Conservation (phyloP, 2,113 vertebrate species). For the Pampusana beccarii region DNA sequence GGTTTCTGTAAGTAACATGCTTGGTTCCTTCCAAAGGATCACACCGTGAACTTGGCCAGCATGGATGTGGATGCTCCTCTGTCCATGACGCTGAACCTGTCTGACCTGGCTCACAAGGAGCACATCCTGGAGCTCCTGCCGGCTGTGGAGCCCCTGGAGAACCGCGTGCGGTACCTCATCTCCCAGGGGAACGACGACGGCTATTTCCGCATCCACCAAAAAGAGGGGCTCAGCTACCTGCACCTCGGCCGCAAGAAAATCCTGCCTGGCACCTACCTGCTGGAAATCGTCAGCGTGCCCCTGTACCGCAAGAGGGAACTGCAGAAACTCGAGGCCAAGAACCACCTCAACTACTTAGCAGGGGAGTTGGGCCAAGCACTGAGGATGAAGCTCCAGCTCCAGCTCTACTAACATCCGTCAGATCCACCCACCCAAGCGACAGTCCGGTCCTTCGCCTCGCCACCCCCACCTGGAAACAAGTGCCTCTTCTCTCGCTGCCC, state of each 20-base stretch:
- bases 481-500: conserved; percentile 31
- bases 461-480: conserved; percentile 13
- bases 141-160: conserved; percentile 82
- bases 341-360: conserved; percentile 85
- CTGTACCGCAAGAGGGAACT: conserved; percentile 79
- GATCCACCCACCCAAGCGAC: not conserved
- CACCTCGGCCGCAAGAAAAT: conserved; percentile 80
- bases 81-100: conserved; percentile 83
- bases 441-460: not conserved
- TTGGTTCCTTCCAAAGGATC: conserved; percentile 40
- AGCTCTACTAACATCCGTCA: conserved; percentile 81
- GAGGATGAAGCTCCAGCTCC: conserved; percentile 88
- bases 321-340: conserved; percentile 80
- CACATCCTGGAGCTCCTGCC: conserved; percentile 89
- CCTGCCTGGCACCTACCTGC: conserved; percentile 79
- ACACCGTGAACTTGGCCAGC: conserved; percentile 83
- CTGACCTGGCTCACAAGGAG: conserved; percentile 78
- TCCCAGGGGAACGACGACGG: conserved; percentile 80
- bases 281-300: conserved; percentile 86
- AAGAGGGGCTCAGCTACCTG: conserved; percentile 84
- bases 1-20: not conserved
- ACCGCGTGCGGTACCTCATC: conserved; percentile 84
- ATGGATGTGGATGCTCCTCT: conserved; percentile 85
- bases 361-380: conserved; percentile 85
- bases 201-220: conserved; percentile 86